phyloP scores from a whole-genome alignment of 2,113 vertebrate genomes.

The human (Homo sapiens) region DNA sequence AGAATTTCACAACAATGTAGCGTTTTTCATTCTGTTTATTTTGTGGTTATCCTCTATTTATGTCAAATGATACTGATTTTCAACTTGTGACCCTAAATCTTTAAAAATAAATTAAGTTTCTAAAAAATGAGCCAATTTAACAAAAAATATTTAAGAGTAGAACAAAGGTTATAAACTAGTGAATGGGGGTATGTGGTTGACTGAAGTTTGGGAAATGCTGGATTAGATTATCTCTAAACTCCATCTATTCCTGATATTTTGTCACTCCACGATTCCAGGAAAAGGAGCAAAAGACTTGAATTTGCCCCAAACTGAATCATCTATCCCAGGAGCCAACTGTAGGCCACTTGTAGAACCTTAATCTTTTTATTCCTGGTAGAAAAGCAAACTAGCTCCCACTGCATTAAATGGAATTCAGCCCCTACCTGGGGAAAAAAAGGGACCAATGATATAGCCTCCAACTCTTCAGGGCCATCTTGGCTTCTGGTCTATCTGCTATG shows the following conservation, averaged over 20 bases:
- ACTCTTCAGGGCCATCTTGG: background rate
- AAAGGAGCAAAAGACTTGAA: background rate
- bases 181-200: background rate
- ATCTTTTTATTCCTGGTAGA: background rate
- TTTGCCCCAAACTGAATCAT: background rate
- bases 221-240: background rate
- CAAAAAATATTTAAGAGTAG: conserved; percentile 19
- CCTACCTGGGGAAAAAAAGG: background rate
- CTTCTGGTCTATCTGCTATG: background rate
- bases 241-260: background rate
- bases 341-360: background rate
- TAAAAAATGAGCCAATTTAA: conserved; percentile 27
- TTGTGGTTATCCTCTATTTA: conserved; percentile 41
- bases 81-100: background rate
- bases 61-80: conserved; percentile 34
- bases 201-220: background rate
- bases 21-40: conserved; percentile 39
- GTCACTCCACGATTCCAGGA: background rate
- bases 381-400: background rate
- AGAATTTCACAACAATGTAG: conserved; percentile 1
- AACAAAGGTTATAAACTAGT: conserved; percentile 9
- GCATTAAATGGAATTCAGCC: background rate
- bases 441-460: background rate
- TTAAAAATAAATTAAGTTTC: conserved; percentile 6
- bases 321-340: background rate